Conservation (phyloP, 2,797 vertebrate species). For the Xiphorhynchus erythropygius region DNA sequence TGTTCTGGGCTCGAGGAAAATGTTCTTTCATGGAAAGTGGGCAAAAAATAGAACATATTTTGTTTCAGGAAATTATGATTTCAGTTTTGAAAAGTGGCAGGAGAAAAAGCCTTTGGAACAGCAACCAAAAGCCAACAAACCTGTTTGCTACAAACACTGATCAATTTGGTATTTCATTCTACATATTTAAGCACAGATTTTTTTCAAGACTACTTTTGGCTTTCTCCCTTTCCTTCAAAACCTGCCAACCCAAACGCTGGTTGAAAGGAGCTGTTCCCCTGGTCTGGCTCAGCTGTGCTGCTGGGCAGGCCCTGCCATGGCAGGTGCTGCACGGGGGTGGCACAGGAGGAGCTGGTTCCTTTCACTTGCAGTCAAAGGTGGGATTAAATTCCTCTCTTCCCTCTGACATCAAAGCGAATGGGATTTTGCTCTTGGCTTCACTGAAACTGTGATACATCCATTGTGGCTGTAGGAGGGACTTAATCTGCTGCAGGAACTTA, state of each 20-base stretch:
- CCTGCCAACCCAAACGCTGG: background rate
- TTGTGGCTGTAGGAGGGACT: background rate
- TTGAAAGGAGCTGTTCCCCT: background rate
- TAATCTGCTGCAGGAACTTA: background rate
- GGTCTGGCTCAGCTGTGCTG: background rate
- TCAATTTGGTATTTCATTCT: background rate
- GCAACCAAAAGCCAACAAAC: background rate
- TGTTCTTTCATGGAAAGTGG: background rate
- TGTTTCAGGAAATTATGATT: background rate
- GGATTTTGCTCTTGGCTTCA: background rate
- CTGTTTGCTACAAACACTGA: background rate
- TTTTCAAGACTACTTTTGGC: background rate
- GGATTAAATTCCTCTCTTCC: background rate
- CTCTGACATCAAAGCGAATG: background rate
- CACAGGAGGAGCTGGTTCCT: background rate
- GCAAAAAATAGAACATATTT: background rate
- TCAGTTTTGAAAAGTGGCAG: background rate
- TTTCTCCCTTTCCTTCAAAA: background rate
- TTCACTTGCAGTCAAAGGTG: background rate
- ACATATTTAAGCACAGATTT: background rate
- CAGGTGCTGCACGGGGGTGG: background rate
- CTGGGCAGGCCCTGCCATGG: background rate
- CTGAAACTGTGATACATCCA: background rate
- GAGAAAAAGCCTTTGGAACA: background rate
- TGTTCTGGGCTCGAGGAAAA: background rate